Percentiles rank a stretch among this genome's conserved stretches.
Evolutionary conservation across 2,797 vertebrate genomes (phyloP).

Genomic region (Schizothorax lantsangensis): DNA sequence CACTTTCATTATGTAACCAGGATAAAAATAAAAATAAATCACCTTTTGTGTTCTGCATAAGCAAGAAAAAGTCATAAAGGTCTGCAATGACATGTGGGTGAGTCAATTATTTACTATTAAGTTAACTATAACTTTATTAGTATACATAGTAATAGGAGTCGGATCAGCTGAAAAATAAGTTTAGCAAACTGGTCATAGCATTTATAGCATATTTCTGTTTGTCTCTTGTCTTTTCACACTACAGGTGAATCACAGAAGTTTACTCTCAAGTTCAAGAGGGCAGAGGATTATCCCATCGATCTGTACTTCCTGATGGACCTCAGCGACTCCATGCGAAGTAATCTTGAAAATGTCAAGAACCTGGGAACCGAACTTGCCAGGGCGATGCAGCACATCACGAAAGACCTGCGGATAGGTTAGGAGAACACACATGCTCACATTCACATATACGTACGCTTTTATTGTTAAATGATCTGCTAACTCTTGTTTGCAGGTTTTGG

Average conservation of each 20-base stretch:
- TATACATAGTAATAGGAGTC: neutral
- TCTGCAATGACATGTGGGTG: neutral
- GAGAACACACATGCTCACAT: neutral
- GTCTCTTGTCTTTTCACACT: neutral
- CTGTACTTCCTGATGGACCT: constrained; percentile 98
- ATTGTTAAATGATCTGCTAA: neutral
- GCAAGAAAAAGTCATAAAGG: neutral
- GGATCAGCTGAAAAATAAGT: neutral
- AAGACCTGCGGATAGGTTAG: constrained; percentile 92
- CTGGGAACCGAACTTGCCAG: constrained; percentile 89
- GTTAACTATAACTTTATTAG: neutral
- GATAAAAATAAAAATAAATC: neutral
- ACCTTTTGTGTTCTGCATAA: neutral
- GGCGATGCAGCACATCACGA: constrained; percentile 91
- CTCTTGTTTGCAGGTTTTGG: constrained; percentile 84
- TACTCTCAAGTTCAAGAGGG: constrained; percentile 91
- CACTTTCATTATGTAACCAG: neutral
- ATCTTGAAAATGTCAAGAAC: constrained; percentile 96
- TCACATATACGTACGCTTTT: neutral
- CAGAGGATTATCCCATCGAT: constrained; percentile 96
- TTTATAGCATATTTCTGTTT: neutral
- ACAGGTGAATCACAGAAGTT: constrained; percentile 91
- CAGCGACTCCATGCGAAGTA: constrained; percentile 94
- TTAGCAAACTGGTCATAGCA: neutral
- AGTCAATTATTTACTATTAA: neutral